These are phyloP conservation scores for Callimorpha dominula DNA, from an alignment of 2,888 invertebrate species.

Conservation along the genomic window DNA sequence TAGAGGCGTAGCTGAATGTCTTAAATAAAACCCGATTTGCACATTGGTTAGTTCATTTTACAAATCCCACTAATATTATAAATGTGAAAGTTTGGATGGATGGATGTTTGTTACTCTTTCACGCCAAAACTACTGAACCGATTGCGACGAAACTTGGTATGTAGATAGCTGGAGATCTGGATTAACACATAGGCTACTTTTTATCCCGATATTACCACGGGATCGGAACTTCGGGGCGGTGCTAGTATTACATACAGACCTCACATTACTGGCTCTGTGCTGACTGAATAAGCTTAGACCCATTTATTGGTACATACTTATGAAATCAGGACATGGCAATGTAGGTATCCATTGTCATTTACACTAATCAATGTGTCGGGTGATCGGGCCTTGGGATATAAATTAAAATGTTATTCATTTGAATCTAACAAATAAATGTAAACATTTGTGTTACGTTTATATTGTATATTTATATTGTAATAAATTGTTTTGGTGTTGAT, in stretches of 20 bases:
- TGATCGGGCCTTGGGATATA: neutral
- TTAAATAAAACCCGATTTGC: neutral
- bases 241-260: slow-evolving; percentile 1
- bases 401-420: neutral
- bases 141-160: too few relatives aligned
- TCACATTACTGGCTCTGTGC: neutral
- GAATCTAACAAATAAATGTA: neutral
- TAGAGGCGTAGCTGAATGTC: neutral
- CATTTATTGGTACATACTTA: neutral
- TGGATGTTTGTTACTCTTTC: too few relatives aligned
- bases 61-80: too few relatives aligned
- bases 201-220: too few relatives aligned
- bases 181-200: too few relatives aligned
- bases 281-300: neutral
- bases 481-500: too few relatives aligned
- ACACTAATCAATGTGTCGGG: neutral
- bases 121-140: too few relatives aligned
- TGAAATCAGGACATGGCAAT: neutral
- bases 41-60: neutral
- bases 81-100: too few relatives aligned
- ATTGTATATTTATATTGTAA: too few relatives aligned
- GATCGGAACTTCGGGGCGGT: too few relatives aligned
- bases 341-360: neutral
- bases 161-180: too few relatives aligned
- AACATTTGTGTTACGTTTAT: too few relatives aligned